Base-by-base conservation (phyloP, 1,140 invertebrate species). In the Halesus radiatus region DNA sequence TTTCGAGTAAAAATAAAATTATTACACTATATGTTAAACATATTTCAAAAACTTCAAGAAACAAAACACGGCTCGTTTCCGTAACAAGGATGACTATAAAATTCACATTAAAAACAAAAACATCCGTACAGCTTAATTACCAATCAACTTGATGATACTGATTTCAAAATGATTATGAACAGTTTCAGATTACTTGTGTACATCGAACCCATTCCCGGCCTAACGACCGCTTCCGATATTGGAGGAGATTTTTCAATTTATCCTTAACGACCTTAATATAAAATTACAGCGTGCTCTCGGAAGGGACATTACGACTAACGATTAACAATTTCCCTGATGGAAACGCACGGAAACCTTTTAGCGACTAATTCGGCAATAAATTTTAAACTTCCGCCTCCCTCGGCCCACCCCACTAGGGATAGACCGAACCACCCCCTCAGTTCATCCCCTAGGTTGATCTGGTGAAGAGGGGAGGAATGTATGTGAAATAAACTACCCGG, bases 341-440 rank as follows among this genome's bases (percentile, higher is more conserved):
- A 56, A 32, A n/a, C n/a, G n/a, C 54, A 53, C 32, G 45, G 76
- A 83, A 83, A 81, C 76, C 82, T 83, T 81, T 83, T 81, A 83
- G 82, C 79, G 73, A 79, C 79, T 83, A 83, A 83, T 83, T 83
- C 73, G 77, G 82, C 73, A 75, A 83, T 83, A 83, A 83, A 83
- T 83, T 80, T 80, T 83, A 78, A 80, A 80, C 79, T 83, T 83
- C 81, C 81, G 81, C 54, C 52, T 18, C 37, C 37, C 37, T 10
- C 74, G 13, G 29, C 37, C 68, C 62, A 29, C 32, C 22, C 62
- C 62, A 18, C n/a, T 16, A 20, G 56, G 8, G 10, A 13, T 3
- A 45, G 37, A 45, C 37, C 1, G 1, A 13, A 13, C 37, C 62
- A 66, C 62, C 62, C 62, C n/a, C n/a, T 66, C 62, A 7, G 15